These are phyloP conservation scores for Pristionchus maxplancki DNA, from an alignment of 2,888 invertebrate genomes.

Conservation along the genomic window DNA sequence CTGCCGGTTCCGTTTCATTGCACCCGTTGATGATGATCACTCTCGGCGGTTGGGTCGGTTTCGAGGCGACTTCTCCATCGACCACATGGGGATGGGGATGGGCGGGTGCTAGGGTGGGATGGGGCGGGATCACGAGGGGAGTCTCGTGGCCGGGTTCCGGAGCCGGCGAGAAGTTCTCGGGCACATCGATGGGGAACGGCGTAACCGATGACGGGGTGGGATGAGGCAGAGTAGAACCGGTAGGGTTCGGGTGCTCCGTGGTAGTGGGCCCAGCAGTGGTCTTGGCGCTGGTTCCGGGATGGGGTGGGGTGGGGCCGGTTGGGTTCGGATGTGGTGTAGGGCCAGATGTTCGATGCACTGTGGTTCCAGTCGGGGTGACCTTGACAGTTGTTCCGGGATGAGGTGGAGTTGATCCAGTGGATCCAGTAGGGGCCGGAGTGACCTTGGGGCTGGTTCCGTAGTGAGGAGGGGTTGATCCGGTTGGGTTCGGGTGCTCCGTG, in stretches of 20 bases:
- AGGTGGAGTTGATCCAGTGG: not conserved
- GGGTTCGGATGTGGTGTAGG: not conserved
- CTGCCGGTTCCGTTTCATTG: slow-evolving; percentile 12
- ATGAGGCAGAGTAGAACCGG: not conserved
- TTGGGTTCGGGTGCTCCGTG: slow-evolving; percentile 3
- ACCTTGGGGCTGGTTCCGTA: not conserved
- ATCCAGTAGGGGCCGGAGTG: not conserved
- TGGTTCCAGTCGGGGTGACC: not conserved
- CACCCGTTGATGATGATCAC: slow-evolving; percentile 36
- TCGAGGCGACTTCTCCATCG: slow-evolving; percentile 22
- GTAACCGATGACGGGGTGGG: not conserved
- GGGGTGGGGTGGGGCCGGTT: not conserved
- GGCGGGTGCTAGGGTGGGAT: not conserved
- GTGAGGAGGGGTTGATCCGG: not conserved
- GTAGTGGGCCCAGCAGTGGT: not conserved
- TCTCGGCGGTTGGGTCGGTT: not conserved
- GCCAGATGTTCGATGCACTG: not conserved
- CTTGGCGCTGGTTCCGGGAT: not conserved
- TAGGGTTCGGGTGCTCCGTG: slow-evolving; percentile 9
- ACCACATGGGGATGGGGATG: slow-evolving; percentile 18
- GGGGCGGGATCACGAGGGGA: slow-evolving; percentile 24
- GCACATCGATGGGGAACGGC: slow-evolving; percentile 48
- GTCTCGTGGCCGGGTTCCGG: slow-evolving; percentile 35
- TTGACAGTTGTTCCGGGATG: not conserved
- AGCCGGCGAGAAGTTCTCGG: slow-evolving; percentile 40